These are phyloP conservation scores for Bombylius discolor DNA, from an alignment of 2,888 invertebrate species.

Conservation along the genomic window DNA sequence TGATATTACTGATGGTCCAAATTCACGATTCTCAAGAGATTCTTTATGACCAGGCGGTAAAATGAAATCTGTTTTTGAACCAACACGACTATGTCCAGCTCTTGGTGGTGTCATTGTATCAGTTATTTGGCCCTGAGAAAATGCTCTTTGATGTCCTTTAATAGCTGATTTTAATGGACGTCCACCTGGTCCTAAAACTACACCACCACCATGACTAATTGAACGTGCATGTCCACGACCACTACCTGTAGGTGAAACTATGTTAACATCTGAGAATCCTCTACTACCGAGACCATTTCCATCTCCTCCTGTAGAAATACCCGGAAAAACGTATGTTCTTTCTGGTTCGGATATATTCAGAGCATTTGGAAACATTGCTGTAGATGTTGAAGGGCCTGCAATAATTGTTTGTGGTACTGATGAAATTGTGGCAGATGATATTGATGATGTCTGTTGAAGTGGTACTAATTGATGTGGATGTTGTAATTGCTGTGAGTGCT, in stretches of 20 bases:
- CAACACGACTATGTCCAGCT: conserved; percentile 65
- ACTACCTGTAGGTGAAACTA: not conserved
- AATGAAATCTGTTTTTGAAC: conserved; percentile 80
- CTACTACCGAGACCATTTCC: conserved; percentile 18
- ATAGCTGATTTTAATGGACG: conserved; percentile 60
- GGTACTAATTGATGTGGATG: conserved; percentile 12
- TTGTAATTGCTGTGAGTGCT: conserved; percentile 6
- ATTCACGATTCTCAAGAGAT: conserved; percentile 50
- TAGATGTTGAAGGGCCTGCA: not conserved
- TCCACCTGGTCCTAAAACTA: conserved; percentile 37
- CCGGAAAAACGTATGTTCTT: conserved; percentile 34
- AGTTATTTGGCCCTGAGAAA: conserved; percentile 76
- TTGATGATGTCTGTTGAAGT: conserved; percentile 13
- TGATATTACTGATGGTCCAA: conserved; percentile 33
- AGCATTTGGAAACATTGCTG: not conserved
- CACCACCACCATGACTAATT: conserved; percentile 70
- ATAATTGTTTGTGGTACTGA: not conserved
- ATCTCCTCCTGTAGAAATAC: conserved; percentile 15
- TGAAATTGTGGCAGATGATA: not conserved
- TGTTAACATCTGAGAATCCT: conserved; percentile 1
- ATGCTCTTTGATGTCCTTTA: conserved; percentile 69
- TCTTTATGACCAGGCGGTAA: conserved; percentile 77
- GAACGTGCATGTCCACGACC: conserved; percentile 59
- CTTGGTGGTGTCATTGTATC: conserved; percentile 39
- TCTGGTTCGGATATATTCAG: conserved; percentile 24